Conservation (phyloP, 1,140 invertebrate genomes). For the Hyles vespertilio region DNA sequence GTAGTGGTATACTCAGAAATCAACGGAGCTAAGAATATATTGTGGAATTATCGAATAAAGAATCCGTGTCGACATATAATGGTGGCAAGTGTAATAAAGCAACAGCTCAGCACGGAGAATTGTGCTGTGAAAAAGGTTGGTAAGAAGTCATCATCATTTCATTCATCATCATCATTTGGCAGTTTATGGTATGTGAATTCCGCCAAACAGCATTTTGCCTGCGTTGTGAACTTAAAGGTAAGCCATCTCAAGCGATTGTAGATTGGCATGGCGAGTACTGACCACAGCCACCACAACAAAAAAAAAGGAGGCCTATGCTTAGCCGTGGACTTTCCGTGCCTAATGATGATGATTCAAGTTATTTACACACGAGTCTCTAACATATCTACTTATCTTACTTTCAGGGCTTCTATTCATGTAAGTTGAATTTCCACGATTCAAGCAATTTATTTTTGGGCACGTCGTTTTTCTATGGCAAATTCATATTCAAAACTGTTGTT, state of each 20-base stretch:
- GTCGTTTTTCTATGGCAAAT: constrained; percentile 6
- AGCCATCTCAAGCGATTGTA: too few relatives aligned
- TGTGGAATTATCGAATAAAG: constrained; percentile 7
- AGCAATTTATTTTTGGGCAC: neutral
- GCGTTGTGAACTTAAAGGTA: too few relatives aligned
- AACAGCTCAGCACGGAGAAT: neutral
- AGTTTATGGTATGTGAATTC: too few relatives aligned
- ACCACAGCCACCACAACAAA: too few relatives aligned
- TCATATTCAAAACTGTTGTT: neutral
- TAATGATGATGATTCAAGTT: too few relatives aligned
- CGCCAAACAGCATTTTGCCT: too few relatives aligned
- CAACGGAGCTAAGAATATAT: neutral
- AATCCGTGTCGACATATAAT: neutral
- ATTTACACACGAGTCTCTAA: too few relatives aligned
- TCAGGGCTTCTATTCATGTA: neutral
- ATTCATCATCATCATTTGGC: too few relatives aligned
- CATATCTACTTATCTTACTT: neutral
- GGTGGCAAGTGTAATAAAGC: neutral
- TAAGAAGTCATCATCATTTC: neutral
- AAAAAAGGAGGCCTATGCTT: too few relatives aligned
- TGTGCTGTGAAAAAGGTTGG: neutral
- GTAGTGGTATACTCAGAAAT: neutral
- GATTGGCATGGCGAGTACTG: too few relatives aligned
- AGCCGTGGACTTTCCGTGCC: too few relatives aligned
- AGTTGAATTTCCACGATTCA: neutral